Evolutionary conservation across 2,888 invertebrate genomes (phyloP), one percentile per base, ranked within the genome.

Genomic region (Drosophila aldrichi): DNA sequence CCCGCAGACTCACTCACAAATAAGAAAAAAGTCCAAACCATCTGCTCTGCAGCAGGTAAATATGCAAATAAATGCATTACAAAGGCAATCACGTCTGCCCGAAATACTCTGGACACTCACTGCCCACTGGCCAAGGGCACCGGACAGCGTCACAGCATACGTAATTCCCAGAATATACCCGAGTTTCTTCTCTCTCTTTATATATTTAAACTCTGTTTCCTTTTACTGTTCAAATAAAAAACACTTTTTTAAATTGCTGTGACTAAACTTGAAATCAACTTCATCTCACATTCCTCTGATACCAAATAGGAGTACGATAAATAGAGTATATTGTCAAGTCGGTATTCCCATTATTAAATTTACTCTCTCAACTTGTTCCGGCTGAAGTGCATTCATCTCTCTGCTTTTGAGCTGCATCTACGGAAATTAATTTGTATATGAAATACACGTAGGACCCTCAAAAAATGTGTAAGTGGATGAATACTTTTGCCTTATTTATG

Each of bases 1-100:
- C 14, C 51, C 41, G 29, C 55, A 66, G 59, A 55, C 40, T 43
- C 52, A 68, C 56, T 62, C 51, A 22, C 46, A 67, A 62, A 55
- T 57, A 63, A 69, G 67, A 72, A 69, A 72, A 72, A 72, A 76
- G 68, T 51, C 64, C 61, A 51, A 48, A 43, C 34, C 51, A 48
- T 63, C 49, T 67, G 55, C 34, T 52, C n/a, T 48, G 64, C 74
- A 63, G 48, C 77, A 78, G 85, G 82, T 82, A 74, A 88, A 89
- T 79, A 85, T 89, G 86, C 86, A 85, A 81, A 89, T 88, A 81
- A 79, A 89, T 89, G 75, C 74, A 79, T 72, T 69, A 54, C 60
- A 59, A 69, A 71, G 68, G 70, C 84, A 84, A 76, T 84, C 88
- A 88, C 80, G 74, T 89, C 58, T 49, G 41, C 43, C 54, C 51